Percentiles rank a stretch among this genome's conserved stretches.
phyloP scores from a whole-genome alignment of 2,797 vertebrate species.

The Paedocypris micromegethes region DNA sequence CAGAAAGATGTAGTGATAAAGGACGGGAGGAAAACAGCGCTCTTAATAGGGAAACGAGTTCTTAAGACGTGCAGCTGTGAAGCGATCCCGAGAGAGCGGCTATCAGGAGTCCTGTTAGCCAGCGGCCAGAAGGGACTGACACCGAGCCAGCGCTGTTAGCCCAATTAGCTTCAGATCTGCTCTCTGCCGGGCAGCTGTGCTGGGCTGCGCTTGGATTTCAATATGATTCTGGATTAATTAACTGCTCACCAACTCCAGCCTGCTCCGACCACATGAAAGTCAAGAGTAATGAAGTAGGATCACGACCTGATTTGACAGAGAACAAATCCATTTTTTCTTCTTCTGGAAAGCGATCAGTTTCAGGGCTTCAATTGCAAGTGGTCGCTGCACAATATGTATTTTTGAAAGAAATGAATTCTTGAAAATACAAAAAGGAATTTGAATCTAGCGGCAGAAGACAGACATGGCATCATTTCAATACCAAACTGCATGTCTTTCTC shows the following conservation, averaged over 20 bases:
- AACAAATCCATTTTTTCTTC: background rate
- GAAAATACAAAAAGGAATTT: no score
- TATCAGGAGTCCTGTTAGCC: slow-evolving; percentile 38
- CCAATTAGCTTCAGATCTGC: slow-evolving; percentile 39
- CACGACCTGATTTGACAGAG: background rate
- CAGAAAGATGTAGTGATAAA: slow-evolving; percentile 29
- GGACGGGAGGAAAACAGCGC: slow-evolving; percentile 22
- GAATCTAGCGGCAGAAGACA: no score
- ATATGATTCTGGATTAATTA: slow-evolving; percentile 15
- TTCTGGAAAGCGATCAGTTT: background rate
- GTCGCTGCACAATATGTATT: background rate
- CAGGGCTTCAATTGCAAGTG: background rate
- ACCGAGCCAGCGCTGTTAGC: slow-evolving; percentile 25
- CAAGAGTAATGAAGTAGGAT: slow-evolving; percentile 1
- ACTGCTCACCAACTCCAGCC: background rate
- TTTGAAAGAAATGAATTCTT: no score
- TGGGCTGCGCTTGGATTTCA: slow-evolving; percentile 11
- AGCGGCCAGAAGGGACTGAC: slow-evolving; percentile 25
- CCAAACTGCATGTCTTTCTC: no score
- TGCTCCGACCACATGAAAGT: background rate
- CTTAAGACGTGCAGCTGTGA: slow-evolving; percentile 42
- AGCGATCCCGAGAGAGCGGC: slow-evolving; percentile 34
- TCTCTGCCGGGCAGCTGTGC: slow-evolving; percentile 25
- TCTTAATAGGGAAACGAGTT: slow-evolving; percentile 41
- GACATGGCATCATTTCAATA: no score